A percentile compares a stretch with the other conserved stretches of the same genome.
These are phyloP conservation scores for Catocala sponsa DNA, from an alignment of 2,888 invertebrate genomes.

Conservation along the genomic window DNA sequence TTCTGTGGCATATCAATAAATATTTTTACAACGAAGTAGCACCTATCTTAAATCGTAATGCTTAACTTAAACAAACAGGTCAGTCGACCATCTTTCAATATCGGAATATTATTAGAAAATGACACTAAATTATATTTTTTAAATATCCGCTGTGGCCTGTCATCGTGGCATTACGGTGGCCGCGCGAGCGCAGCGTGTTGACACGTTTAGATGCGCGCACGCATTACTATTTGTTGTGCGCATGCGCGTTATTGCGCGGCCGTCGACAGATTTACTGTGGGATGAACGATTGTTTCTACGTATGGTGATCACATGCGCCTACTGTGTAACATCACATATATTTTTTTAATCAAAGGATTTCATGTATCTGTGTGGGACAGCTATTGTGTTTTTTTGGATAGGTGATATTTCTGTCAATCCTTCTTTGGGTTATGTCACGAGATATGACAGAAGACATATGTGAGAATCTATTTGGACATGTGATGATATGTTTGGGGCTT, in stretches of 20 bases:
- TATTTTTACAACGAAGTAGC: too few relatives aligned
- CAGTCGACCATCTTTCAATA: not conserved
- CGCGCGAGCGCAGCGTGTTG: conserved; percentile 49
- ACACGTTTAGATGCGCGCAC: conserved; percentile 53
- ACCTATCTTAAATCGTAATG: too few relatives aligned
- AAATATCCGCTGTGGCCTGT: conserved; percentile 34
- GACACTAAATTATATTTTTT: conserved; percentile 14
- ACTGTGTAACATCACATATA: conserved; percentile 6
- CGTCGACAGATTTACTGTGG: conserved; percentile 66
- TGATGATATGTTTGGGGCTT: too few relatives aligned
- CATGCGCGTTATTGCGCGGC: conserved; percentile 42
- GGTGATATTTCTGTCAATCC: conserved; percentile 3
- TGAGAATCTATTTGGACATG: not conserved
- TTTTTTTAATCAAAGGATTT: not conserved
- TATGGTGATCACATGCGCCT: conserved; percentile 50
- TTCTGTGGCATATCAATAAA: too few relatives aligned
- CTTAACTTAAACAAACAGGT: too few relatives aligned
- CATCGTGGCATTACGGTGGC: conserved; percentile 28
- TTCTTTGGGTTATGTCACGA: not conserved
- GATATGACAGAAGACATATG: not conserved
- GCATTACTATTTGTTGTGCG: conserved; percentile 60
- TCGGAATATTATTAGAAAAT: conserved; percentile 4
- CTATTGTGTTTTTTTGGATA: conserved; percentile 1
- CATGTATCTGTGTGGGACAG: not conserved
- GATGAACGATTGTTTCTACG: conserved; percentile 53